A percentile compares a stretch with the other conserved stretches of the same genome.
phyloP scores from a whole-genome alignment of 2,888 invertebrate species.

The Polydrusus pterygomalis region DNA sequence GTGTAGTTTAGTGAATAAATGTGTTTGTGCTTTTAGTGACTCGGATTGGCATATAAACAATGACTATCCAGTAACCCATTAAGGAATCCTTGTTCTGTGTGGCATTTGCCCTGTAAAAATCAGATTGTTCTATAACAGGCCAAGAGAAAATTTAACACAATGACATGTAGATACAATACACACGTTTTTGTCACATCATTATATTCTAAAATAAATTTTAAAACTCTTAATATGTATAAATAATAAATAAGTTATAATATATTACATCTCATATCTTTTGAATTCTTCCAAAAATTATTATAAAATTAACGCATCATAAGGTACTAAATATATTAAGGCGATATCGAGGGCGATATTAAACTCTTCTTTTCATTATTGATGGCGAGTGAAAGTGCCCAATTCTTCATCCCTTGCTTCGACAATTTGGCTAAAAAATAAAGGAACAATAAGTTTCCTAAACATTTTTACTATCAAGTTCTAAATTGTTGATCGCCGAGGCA shows the following conservation, averaged over 20 bases:
- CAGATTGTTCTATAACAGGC: too few relatives aligned
- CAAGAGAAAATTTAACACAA: too few relatives aligned
- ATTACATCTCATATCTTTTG: constrained; percentile 5
- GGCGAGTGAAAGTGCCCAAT: constrained; percentile 62
- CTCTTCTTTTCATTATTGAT: constrained; percentile 16
- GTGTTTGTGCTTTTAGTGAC: too few relatives aligned
- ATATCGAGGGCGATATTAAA: constrained; percentile 28
- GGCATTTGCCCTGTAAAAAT: neutral
- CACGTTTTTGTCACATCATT: neutral
- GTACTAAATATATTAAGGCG: constrained; percentile 30
- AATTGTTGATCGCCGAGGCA: too few relatives aligned
- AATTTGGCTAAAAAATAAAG: constrained; percentile 57
- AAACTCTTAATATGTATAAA: constrained; percentile 15
- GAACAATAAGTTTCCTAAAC: neutral
- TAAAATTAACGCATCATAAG: constrained; percentile 22
- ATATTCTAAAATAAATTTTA: constrained; percentile 26
- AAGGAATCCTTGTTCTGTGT: neutral
- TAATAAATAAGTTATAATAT: constrained; percentile 22
- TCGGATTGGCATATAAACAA: too few relatives aligned
- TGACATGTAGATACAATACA: too few relatives aligned
- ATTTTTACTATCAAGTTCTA: neutral
- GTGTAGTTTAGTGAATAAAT: too few relatives aligned
- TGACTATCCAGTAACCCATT: too few relatives aligned
- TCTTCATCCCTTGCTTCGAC: constrained; percentile 70
- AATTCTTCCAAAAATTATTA: constrained; percentile 1